Evolutionary conservation across 1,140 invertebrate genomes (phyloP), one percentile per base, ranked within the genome.

Genomic region (Cepaea nemoralis): DNA sequence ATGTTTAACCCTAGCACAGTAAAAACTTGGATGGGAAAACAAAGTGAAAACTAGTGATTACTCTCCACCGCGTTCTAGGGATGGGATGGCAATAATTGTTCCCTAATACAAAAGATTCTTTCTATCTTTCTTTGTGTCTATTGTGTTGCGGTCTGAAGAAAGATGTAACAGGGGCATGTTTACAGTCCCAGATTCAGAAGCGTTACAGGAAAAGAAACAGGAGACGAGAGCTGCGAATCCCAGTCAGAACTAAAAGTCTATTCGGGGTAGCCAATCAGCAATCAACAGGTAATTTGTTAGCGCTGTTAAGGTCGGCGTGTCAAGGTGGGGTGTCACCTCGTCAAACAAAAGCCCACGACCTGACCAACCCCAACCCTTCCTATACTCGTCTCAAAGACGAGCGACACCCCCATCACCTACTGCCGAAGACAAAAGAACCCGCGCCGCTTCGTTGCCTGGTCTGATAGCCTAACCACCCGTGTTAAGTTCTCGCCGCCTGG

Each of bases 281-380:
- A 74, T 74, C 71, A 74, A 74, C 71, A 74, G 71, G 42, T 74
- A 74, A 74, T 74, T 48, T 42, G 69, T 24, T 45, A 42, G n/a
- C 37, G 6, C 24, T 14, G 33, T 8, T 2, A 69, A 33, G 71
- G 71, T 31, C 42, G 71, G 71, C 71, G 40, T 73, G 37, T 42
- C 70, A 73, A 40, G 37, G 33, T 40, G n/a, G 70, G n/a, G 71
- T 74, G 71, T 48, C 71, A 45, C 37, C 42, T 45, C 8, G 39
- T 48, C 71, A 74, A 74, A 74, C 71, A 74, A 74, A 6, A 45
- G 31, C 70, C 24, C 33, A 40, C 2, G 39, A 42, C 24, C 70
- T 42, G 70, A 22, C 70, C 70, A 40, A 40, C 50, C 50, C 50
- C 22, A 10, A 22, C 50, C 19, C 6, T 55, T 22, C 16, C 19